Base-by-base conservation (phyloP, 2,888 invertebrate species). In the Megamerina dolium region DNA sequence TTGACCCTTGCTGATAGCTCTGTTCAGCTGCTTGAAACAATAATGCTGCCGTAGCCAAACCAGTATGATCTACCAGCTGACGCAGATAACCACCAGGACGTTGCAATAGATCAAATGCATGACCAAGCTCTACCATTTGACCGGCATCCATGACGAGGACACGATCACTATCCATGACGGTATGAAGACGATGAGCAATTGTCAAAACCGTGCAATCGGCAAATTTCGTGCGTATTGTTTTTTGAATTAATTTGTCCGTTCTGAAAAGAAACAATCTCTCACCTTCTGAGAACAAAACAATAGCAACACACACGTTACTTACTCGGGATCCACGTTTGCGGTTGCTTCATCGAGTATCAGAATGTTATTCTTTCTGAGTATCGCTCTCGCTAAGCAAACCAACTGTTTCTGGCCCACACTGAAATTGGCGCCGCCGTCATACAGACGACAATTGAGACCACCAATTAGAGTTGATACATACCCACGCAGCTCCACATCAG, bases 341-440 rank as follows among this genome's bases (percentile, higher is more conserved):
- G 92, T 92, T 21, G 92, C 92, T 73, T 93, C 93, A 59, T 94
- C 93, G 49, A 94, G 74, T 17, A 94, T 82, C 2, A 93, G 75
- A 51, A 94, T 79, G 57, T 80, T 83, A 58, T 84, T 85, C 58
- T 84, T 82, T 34, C 84, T 75, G 1, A 93, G 76, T 49, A 94
- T 84, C 0, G 92, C 92, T 20, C 80, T 77, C 52, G 92, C 93
- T 42, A 94, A 73, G 63, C 93, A 94, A 41, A 94, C 74, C 39
- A 93, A 73, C 67, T 94, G 93, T 39, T 89, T 74, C 69, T 94
- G 91, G 0, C 93, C 93, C 12, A 85, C 85, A 64, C 91, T 91
- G 63, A 87, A 87, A 73, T 89, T 90, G 1, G 78, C 74, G 0
- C 91, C 91, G 6, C 87, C 85, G 51, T 89, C 82, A 30, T 79